phyloP scores from a whole-genome alignment of 1,140 invertebrate genomes.

The Lepidurus apus region DNA sequence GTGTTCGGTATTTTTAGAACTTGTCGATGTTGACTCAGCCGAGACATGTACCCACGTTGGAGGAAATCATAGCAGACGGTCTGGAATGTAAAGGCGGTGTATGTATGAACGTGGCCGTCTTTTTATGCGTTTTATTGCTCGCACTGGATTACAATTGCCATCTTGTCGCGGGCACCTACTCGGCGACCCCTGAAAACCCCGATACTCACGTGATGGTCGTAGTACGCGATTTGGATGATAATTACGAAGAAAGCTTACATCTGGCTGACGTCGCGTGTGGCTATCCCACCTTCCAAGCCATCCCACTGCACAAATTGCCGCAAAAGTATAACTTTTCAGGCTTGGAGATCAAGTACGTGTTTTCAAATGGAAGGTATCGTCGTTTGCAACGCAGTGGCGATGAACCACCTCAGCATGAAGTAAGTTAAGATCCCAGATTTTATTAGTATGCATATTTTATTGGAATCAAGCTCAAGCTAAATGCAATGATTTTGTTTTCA shows the following conservation, averaged over 20 bases:
- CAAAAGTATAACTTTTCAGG: not conserved
- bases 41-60: not conserved
- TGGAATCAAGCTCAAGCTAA: too few species aligned
- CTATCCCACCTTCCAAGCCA: constrained; percentile 13
- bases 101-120: not conserved
- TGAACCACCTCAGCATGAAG: not conserved
- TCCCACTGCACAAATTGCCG: not conserved
- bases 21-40: not conserved
- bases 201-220: constrained; percentile 2
- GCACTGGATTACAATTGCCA: constrained; percentile 11
- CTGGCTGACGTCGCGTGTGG: not conserved
- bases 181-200: constrained; percentile 1
- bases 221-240: constrained; percentile 4
- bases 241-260: constrained; percentile 12
- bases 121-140: not conserved
- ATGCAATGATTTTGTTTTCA: too few species aligned
- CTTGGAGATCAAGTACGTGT: not conserved
- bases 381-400: not conserved
- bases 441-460: too few species aligned
- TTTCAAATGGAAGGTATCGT: constrained; percentile 2
- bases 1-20: not conserved
- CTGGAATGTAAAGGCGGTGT: not conserved
- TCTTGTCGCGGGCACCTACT: not conserved
- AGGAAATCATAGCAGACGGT: not conserved
- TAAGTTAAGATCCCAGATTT: not conserved